Conservation (phyloP, 2,888 invertebrate genomes). For the Melanophora roralis region DNA sequence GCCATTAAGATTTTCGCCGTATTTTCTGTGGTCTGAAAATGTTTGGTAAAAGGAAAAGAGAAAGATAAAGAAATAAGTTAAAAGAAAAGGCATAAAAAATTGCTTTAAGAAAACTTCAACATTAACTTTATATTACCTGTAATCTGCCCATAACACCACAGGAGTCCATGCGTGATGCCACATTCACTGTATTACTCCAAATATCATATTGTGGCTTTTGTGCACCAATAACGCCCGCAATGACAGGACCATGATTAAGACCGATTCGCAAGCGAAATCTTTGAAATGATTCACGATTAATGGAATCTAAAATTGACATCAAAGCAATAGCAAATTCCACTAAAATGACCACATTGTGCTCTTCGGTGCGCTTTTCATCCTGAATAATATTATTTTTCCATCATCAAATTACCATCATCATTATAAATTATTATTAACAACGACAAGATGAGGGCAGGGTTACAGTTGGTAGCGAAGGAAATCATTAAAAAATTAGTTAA, state of each 20-base stretch:
- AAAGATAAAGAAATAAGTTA: not conserved
- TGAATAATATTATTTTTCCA: conserved; percentile 4
- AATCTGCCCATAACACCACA: conserved; percentile 92
- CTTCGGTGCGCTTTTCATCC: conserved; percentile 86
- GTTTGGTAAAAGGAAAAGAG: conserved; percentile 2
- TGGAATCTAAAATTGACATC: conserved; percentile 94
- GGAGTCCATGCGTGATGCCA: conserved; percentile 98
- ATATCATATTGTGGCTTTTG: conserved; percentile 99
- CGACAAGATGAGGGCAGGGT: not conserved
- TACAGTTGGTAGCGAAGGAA: not conserved
- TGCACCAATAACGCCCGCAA: conserved; percentile 97
- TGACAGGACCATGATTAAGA: conserved; percentile 81
- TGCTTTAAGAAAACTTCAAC: not conserved
- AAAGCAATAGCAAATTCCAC: conserved; percentile 97
- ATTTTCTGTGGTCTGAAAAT: conserved; percentile 84
- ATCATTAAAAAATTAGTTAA: not conserved
- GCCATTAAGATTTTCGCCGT: conserved; percentile 89
- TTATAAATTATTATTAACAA: not conserved
- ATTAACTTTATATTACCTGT: conserved; percentile 79
- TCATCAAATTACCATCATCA: conserved; percentile 1
- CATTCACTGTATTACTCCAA: conserved; percentile 99
- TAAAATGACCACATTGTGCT: conserved; percentile 91
- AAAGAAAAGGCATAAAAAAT: not conserved
- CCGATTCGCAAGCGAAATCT: conserved; percentile 95
- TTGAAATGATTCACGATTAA: conserved; percentile 97